Conservation (phyloP, 92 coral and sea anemone species). For the Pocillopora meandrina region DNA sequence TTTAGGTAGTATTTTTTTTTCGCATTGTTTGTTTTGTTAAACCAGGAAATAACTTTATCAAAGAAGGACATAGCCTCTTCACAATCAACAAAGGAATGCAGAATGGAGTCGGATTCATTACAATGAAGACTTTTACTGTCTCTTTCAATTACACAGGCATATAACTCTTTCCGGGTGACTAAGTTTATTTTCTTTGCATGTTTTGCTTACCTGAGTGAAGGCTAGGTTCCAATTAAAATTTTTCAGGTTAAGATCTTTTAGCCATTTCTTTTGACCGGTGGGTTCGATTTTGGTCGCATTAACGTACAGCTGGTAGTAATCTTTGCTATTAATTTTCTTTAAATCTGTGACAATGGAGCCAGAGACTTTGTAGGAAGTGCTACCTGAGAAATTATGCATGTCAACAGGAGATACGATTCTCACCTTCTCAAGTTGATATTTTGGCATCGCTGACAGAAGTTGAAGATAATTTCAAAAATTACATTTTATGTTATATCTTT, state of each 20-base stretch:
- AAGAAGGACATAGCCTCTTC: background rate
- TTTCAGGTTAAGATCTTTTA: background rate
- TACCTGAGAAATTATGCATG: background rate
- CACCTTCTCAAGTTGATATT: background rate
- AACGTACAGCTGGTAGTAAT: background rate
- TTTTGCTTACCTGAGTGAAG: background rate
- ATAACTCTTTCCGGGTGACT: background rate
- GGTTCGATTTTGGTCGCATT: background rate
- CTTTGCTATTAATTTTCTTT: background rate
- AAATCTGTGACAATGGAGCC: background rate
- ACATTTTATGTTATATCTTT: background rate
- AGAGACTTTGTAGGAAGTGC: background rate
- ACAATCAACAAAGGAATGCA: background rate
- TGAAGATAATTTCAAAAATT: background rate
- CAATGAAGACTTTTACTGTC: background rate
- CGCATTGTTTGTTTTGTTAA: background rate
- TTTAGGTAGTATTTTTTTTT: background rate
- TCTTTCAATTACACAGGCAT: background rate
- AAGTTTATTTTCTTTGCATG: constrained; percentile 2
- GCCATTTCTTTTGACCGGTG: background rate
- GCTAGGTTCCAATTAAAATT: background rate
- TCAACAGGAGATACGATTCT: background rate
- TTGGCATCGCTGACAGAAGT: background rate
- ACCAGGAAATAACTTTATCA: constrained; percentile 4
- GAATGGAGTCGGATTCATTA: background rate